phyloP scores from a whole-genome alignment of 2,888 invertebrate genomes.

The Cheilosia scutellata region DNA sequence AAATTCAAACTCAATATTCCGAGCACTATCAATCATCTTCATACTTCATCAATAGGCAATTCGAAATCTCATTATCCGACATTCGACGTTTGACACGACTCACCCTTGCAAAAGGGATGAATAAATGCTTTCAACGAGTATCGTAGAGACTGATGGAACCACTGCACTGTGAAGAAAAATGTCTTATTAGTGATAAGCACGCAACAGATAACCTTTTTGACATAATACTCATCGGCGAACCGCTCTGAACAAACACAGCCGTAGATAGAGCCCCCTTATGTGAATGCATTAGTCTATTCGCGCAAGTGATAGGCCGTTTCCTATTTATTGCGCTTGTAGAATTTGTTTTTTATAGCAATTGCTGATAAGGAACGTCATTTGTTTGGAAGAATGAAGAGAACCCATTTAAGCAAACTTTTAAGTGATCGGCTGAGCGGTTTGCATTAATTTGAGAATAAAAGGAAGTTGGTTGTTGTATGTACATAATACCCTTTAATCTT shows the following conservation, averaged over 20 bases:
- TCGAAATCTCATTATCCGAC: background rate
- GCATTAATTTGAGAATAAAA: background rate
- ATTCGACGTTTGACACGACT: background rate
- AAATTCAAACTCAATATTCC: no score
- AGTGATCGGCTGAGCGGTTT: background rate
- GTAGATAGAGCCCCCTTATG: constrained; percentile 3
- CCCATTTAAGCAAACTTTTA: constrained; percentile 1
- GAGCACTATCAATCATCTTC: constrained; percentile 6
- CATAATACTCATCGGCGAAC: constrained; percentile 23
- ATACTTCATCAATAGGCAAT: no score
- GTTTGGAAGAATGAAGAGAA: constrained; percentile 25
- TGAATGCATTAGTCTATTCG: constrained; percentile 51
- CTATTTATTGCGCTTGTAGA: constrained; percentile 19
- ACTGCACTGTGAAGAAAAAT: background rate
- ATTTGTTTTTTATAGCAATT: constrained; percentile 6
- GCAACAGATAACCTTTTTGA: constrained; percentile 52
- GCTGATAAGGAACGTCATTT: constrained; percentile 36
- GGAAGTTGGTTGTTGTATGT: background rate
- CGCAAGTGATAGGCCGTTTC: constrained; percentile 24
- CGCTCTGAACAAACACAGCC: background rate
- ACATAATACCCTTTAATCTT: background rate
- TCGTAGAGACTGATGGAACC: constrained; percentile 6
- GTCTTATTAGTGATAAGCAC: constrained; percentile 47
- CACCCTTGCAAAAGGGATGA: constrained; percentile 1
- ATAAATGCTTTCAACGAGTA: constrained; percentile 23